phyloP scores from a whole-genome alignment of 2,113 vertebrate species.

The Gyps fulvus region DNA sequence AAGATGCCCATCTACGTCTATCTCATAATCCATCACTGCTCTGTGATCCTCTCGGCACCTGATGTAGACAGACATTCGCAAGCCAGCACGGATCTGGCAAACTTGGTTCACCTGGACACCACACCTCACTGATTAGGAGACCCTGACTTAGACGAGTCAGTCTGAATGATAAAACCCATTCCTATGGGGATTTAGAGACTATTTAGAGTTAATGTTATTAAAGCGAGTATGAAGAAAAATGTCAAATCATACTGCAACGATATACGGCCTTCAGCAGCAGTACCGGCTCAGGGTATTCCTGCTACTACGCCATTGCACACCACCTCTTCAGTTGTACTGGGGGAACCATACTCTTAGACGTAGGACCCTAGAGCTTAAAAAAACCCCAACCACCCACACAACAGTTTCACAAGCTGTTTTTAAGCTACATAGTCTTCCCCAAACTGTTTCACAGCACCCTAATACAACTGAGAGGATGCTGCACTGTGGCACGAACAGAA shows the following conservation, averaged over 20 bases:
- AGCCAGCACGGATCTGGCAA: neutral
- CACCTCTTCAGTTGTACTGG: neutral
- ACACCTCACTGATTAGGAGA: neutral
- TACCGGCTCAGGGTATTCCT: neutral
- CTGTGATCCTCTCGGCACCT: neutral
- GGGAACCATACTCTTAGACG: neutral
- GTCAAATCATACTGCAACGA: neutral
- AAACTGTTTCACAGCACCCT: neutral
- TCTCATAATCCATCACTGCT: neutral
- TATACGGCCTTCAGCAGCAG: neutral
- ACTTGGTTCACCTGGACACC: neutral
- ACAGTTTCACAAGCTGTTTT: neutral
- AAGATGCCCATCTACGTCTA: neutral
- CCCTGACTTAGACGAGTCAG: neutral
- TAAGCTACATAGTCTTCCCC: neutral
- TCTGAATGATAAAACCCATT: neutral
- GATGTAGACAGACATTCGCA: neutral
- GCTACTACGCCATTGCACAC: neutral
- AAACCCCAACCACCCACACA: neutral
- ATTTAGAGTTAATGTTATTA: neutral
- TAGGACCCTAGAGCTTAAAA: neutral
- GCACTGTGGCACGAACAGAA: neutral
- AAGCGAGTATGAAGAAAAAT: neutral
- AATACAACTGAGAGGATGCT: neutral
- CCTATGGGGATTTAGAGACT: neutral